A percentile compares a stretch with the other conserved stretches of the same genome.
These are phyloP conservation scores for Acanthosepion lycidas DNA, from an alignment of 2,888 invertebrate species.

Conservation along the genomic window DNA sequence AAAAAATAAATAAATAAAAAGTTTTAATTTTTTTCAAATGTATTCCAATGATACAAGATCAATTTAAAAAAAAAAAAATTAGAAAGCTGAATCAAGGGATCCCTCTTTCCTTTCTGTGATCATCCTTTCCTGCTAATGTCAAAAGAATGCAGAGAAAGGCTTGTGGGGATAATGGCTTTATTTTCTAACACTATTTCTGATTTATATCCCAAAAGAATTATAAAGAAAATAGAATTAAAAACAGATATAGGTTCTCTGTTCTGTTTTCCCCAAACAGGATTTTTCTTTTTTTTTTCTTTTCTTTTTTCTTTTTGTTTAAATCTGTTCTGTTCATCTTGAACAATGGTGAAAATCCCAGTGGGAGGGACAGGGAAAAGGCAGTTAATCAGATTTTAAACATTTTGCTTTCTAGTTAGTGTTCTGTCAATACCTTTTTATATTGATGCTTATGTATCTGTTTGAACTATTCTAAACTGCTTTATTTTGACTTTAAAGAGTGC, in stretches of 20 bases:
- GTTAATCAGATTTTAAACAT: background rate
- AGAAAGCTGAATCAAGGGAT: background rate
- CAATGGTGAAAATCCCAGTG: background rate
- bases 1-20: background rate
- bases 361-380: background rate
- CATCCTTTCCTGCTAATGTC: background rate
- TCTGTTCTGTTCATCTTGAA: background rate
- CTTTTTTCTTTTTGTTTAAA: background rate
- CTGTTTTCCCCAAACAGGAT: background rate
- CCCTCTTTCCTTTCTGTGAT: too few species aligned
- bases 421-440: background rate
- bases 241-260: background rate
- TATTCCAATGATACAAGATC: background rate
- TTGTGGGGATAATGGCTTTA: background rate
- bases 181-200: slow-evolving; percentile 20
- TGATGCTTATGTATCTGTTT: background rate
- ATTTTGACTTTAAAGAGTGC: too few species aligned
- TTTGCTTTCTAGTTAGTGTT: background rate
- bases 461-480: too few species aligned
- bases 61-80: background rate
- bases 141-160: background rate
- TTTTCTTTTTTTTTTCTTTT: background rate
- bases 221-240: background rate
- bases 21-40: background rate
- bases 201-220: background rate